These are phyloP conservation scores for Jordanella pulchra DNA, from an alignment of 2,797 vertebrate species.

Conservation along the genomic window DNA sequence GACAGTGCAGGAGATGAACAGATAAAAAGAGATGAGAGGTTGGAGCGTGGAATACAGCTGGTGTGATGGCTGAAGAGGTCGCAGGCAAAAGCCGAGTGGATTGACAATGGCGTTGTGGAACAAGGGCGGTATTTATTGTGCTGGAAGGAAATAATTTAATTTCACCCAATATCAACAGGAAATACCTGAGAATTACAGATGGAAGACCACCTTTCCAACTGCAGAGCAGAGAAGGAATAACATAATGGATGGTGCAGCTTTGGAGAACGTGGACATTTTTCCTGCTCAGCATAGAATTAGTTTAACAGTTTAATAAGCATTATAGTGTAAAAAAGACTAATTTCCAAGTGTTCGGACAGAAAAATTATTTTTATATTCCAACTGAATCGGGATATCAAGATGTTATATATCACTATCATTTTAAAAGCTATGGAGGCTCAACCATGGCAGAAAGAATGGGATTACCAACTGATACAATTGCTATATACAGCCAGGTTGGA, in stretches of 20 bases:
- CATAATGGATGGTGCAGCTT: slow-evolving; percentile 11
- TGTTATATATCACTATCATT: not conserved
- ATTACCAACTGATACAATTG: slow-evolving; percentile 17
- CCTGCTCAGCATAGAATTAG: not conserved
- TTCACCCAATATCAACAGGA: slow-evolving; percentile 14
- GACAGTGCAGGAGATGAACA: slow-evolving; percentile 29
- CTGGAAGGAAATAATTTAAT: slow-evolving; percentile 25
- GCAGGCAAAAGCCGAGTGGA: slow-evolving; percentile 43
- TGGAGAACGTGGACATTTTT: slow-evolving; percentile 13
- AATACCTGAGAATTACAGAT: slow-evolving; percentile 15
- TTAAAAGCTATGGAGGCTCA: slow-evolving; percentile 35
- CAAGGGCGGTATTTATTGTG: slow-evolving; percentile 28
- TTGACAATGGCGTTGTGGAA: slow-evolving; percentile 35
- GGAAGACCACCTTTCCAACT: slow-evolving; percentile 25
- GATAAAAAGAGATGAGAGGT: slow-evolving; percentile 37
- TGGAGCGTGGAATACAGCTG: slow-evolving; percentile 60
- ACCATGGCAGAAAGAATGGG: slow-evolving; percentile 14
- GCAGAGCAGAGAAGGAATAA: slow-evolving; percentile 7
- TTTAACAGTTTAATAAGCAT: not conserved
- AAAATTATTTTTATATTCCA: not conserved
- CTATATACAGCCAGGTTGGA: slow-evolving; percentile 34
- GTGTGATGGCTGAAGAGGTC: slow-evolving; percentile 55
- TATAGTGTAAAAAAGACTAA: slow-evolving; percentile 3
- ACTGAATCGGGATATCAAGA: not conserved
- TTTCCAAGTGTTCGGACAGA: too few relatives aligned